Base-by-base conservation (phyloP, 2,888 invertebrate genomes). In the Choreutis nemorana region DNA sequence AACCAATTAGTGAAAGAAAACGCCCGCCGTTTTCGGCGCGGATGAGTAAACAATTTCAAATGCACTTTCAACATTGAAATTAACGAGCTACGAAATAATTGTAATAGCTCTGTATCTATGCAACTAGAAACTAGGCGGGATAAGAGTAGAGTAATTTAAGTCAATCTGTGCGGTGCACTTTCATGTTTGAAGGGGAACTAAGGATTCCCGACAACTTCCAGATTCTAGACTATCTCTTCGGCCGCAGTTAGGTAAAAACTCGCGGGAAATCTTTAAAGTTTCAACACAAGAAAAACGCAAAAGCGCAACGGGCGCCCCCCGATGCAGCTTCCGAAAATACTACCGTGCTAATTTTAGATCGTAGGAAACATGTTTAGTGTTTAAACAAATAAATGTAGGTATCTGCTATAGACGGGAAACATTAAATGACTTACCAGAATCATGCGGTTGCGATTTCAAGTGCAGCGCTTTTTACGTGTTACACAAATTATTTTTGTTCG, bases 271-370 rank as follows among this genome's bases (percentile, higher is more conserved):
- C 33, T 36, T 23, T 22, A 36, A 42, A 35, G n/a, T n/a, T n/a
- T n/a, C n/a, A n/a, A n/a, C n/a, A n/a, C 35, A 39, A 36, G 49
- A 41, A 60, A 55, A 44, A 45, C 41, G 50, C 51, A 46, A 53
- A 62, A 57, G 41, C 50, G 56, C 56, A 58, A 43, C 50, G 52
- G 47, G 44, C 54, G 8, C 23, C 13, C 49, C 49, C 47, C 55
- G 53, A 42, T 58, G 62, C 67, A 65, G 57, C 58, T 50, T 53
- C 60, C 71, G 52, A 67, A 73, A 75, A 71, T 73, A 72, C 52
- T 41, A 41, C 28, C 39, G 32, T 41, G 53, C 61, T 71, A 71
- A 52, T 55, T 60, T 55, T 73, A 72, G 65, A 46, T 20, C 29
- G 28, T 28, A 26, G 32, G 37, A 42, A 41, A 36, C 35, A 32